Conservation (phyloP, 1,140 invertebrate species). For the Trichonephila clavipes region DNA sequence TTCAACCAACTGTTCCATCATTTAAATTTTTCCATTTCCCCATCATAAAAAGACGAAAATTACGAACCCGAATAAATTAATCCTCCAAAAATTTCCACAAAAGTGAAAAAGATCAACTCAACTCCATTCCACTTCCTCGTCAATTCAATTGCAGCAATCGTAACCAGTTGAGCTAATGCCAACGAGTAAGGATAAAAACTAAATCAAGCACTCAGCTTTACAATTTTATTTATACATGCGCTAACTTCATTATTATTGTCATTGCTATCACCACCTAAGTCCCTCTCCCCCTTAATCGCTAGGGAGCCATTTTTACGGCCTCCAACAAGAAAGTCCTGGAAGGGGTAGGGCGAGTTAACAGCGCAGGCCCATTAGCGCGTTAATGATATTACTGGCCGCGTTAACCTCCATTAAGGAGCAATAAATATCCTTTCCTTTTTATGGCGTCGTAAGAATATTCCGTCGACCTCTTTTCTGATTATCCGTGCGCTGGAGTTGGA, state of each 20-base stretch:
- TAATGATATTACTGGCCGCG: constrained; percentile 75
- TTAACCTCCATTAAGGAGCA: constrained; percentile 72
- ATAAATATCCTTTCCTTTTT: constrained; percentile 74
- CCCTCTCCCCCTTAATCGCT: constrained; percentile 29
- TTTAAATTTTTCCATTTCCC: neutral
- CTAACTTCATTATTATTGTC: constrained; percentile 67
- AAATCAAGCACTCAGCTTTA: constrained; percentile 29
- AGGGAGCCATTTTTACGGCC: constrained; percentile 49
- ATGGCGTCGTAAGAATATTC: constrained; percentile 71
- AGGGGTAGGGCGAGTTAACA: constrained; percentile 24
- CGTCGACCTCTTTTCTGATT: constrained; percentile 16
- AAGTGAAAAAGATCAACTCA: neutral
- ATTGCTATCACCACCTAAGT: constrained; percentile 22
- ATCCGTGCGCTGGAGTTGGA: neutral
- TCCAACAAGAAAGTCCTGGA: constrained; percentile 19
- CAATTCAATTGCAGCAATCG: neutral
- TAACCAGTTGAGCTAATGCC: neutral
- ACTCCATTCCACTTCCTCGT: neutral
- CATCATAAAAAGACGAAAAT: neutral
- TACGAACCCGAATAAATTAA: neutral
- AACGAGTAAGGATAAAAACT: neutral
- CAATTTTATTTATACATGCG: constrained; percentile 57
- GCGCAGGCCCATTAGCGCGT: constrained; percentile 56
- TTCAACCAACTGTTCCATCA: neutral
- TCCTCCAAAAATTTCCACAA: neutral